Evolutionary conservation across 2,113 vertebrate genomes (phyloP).

Genomic region (Rhinopomastus cyanomelas): DNA sequence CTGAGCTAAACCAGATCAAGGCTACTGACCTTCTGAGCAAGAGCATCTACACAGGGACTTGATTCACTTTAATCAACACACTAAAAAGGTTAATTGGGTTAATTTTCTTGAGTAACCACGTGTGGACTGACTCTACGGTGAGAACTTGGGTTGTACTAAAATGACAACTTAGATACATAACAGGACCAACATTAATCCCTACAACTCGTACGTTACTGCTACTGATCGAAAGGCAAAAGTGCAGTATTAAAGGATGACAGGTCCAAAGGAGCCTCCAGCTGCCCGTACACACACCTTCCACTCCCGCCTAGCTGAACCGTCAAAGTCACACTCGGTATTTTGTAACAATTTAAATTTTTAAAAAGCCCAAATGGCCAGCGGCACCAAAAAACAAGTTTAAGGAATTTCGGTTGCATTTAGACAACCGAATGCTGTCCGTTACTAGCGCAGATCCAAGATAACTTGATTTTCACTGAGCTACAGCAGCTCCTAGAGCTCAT

Average conservation of each 20-base stretch:
- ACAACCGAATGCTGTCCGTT: neutral
- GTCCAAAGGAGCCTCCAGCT: neutral
- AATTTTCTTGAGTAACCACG: constrained; percentile 9
- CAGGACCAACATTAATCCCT: neutral
- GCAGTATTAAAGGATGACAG: neutral
- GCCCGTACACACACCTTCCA: neutral
- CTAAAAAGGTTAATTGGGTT: constrained; percentile 35
- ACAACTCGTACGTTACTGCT: neutral
- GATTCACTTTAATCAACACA: constrained; percentile 27
- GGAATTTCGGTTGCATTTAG: neutral
- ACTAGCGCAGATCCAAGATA: neutral
- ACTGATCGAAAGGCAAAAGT: neutral
- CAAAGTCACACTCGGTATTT: neutral
- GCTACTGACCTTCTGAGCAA: neutral
- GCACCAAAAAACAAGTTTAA: neutral
- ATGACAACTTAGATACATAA: neutral
- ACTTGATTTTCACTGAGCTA: neutral
- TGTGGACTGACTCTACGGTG: neutral
- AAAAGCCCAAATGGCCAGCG: neutral
- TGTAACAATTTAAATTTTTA: neutral
- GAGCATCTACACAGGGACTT: neutral
- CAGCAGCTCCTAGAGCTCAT: too few relatives aligned
- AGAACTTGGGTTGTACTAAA: neutral
- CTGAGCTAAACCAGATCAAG: neutral
- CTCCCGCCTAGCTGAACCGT: neutral